Percentiles rank a stretch among this genome's conserved stretches.
These are phyloP conservation scores for Myrmophylax atrothorax DNA, from an alignment of 2,113 vertebrate genomes.

Conservation along the genomic window DNA sequence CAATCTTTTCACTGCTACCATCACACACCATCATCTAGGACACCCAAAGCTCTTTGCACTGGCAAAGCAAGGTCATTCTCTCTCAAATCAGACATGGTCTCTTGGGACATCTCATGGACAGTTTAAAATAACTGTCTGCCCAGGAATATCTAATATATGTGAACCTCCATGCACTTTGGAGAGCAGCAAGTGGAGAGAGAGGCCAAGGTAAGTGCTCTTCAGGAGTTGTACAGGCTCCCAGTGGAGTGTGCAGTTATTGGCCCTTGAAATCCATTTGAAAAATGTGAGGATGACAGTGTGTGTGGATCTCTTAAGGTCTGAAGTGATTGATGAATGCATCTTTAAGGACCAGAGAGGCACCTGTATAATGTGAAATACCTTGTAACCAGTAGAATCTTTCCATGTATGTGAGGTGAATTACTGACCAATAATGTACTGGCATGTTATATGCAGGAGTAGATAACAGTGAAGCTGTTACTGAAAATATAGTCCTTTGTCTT, in stretches of 20 bases:
- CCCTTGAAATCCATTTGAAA: background rate
- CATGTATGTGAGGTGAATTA: too few relatives aligned
- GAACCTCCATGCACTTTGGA: background rate
- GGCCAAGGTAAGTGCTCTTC: background rate
- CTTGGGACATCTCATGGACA: background rate
- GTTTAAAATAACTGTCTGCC: background rate
- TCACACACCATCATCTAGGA: background rate
- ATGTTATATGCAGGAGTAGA: too few relatives aligned
- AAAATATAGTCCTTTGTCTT: too few relatives aligned
- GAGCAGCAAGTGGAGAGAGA: background rate
- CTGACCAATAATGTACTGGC: too few relatives aligned
- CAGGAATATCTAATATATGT: background rate
- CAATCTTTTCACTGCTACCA: background rate
- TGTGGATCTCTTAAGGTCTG: too few relatives aligned
- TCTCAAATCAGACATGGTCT: background rate
- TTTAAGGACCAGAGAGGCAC: too few relatives aligned
- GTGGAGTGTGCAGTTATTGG: accelerated
- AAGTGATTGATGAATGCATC: too few relatives aligned
- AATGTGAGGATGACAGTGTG: too few relatives aligned
- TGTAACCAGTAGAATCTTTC: too few relatives aligned
- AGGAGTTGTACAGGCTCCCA: background rate
- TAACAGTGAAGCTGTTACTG: too few relatives aligned
- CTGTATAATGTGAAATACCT: too few relatives aligned
- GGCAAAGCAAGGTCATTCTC: background rate
- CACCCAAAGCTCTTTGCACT: accelerated